A percentile compares a stretch with the other conserved stretches of the same genome.
Evolutionary conservation across 2,888 invertebrate genomes (phyloP).

Genomic region (Brachynemurus nebulosus): DNA sequence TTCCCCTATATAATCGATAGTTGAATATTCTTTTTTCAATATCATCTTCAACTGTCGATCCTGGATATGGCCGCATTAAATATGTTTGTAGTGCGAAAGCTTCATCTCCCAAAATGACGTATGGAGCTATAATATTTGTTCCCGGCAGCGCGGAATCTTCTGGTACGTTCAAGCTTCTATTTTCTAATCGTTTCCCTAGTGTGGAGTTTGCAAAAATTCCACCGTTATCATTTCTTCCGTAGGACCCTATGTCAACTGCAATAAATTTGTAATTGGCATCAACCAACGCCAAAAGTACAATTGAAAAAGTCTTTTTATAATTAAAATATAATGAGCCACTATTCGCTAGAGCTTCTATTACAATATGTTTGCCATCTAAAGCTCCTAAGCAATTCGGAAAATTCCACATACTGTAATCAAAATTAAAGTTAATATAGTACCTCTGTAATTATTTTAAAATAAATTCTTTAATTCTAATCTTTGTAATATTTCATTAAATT

Average conservation of each 20-base stretch:
- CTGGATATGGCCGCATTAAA: conserved; percentile 11
- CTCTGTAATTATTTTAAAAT: too few relatives aligned
- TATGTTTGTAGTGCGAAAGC: conserved; percentile 10
- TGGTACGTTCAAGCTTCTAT: conserved; percentile 10
- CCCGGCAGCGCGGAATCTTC: conserved; percentile 8
- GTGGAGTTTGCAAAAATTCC: conserved; percentile 15
- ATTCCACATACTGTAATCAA: conserved; percentile 14
- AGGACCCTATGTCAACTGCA: conserved; percentile 14
- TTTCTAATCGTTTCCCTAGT: conserved; percentile 13
- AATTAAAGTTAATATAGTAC: too few relatives aligned
- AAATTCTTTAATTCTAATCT: too few relatives aligned
- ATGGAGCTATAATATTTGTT: conserved; percentile 11
- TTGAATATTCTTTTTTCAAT: conserved; percentile 5
- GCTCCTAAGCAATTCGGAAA: conserved; percentile 17
- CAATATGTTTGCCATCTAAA: conserved; percentile 22
- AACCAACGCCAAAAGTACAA: conserved; percentile 22
- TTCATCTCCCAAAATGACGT: conserved; percentile 14
- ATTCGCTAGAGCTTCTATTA: conserved; percentile 19
- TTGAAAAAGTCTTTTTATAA: conserved; percentile 21
- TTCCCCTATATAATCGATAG: conserved; percentile 1
- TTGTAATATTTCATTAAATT: too few relatives aligned
- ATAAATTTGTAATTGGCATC: conserved; percentile 23
- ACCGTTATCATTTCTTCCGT: conserved; percentile 15
- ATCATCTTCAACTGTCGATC: conserved; percentile 2
- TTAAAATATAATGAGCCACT: conserved; percentile 18